Percentiles rank a stretch among this genome's conserved stretches.
Conservation (phyloP, 2,113 vertebrate species). For the Aythya baeri region DNA sequence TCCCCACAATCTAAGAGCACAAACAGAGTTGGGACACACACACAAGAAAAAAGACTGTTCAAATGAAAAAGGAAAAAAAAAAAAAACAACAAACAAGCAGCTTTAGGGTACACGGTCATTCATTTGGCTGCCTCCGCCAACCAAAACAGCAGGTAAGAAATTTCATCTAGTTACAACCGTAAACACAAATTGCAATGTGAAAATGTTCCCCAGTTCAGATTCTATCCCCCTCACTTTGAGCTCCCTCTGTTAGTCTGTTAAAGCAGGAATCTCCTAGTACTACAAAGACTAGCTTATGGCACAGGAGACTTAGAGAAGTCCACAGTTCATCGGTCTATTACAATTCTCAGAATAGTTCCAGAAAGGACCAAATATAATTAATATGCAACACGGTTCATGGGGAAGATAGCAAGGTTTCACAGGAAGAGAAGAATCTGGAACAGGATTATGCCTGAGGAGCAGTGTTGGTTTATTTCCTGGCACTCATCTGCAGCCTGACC, state of each 20-base stretch:
- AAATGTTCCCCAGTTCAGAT: not conserved
- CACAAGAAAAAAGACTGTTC: not conserved
- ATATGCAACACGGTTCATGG: fast-evolving
- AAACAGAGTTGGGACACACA: conserved; percentile 58
- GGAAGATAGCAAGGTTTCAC: not conserved
- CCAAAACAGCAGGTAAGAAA: conserved; percentile 30
- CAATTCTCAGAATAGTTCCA: not conserved
- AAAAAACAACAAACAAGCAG: not conserved
- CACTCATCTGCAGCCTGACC: not conserved
- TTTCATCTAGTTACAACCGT: not conserved
- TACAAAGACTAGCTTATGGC: not conserved
- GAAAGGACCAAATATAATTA: not conserved
- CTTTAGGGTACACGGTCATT: not conserved
- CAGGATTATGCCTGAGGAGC: not conserved
- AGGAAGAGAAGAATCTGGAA: not conserved
- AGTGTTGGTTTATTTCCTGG: not conserved
- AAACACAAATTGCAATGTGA: not conserved
- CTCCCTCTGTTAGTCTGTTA: not conserved
- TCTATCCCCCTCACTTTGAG: not conserved
- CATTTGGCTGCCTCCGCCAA: not conserved
- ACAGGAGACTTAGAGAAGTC: not conserved
- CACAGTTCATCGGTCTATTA: not conserved
- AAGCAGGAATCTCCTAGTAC: not conserved
- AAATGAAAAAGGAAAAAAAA: not conserved
- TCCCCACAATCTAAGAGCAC: conserved; percentile 90